phyloP scores from a whole-genome alignment of 2,797 vertebrate genomes.

The Rhinatrema bivittatum region DNA sequence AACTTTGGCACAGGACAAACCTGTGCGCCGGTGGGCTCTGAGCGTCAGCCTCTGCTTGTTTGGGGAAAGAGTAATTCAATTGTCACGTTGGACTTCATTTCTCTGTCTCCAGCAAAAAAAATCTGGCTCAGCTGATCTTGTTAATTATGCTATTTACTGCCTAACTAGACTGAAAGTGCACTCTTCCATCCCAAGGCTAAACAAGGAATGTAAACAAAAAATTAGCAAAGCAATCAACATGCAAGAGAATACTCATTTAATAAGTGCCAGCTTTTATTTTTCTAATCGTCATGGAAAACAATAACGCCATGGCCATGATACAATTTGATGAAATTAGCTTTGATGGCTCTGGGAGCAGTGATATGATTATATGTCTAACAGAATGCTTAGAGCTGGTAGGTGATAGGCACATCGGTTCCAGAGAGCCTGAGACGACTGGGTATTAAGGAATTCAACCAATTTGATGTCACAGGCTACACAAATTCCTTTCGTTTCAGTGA shows the following conservation, averaged over 20 bases:
- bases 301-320: conserved; percentile 27
- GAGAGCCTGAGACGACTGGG: conserved; percentile 14
- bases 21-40: too few relatives aligned
- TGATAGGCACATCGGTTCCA: conserved; percentile 15
- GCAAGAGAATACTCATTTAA: conserved; percentile 34
- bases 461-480: too few relatives aligned
- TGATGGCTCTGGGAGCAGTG: conserved; percentile 32
- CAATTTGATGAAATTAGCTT: conserved; percentile 42
- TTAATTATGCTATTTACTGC: conserved; percentile 19
- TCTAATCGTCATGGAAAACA: conserved; percentile 44
- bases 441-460: conserved; percentile 20
- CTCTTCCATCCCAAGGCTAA: conserved; percentile 19
- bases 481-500: too few relatives aligned
- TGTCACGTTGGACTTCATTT: too few relatives aligned
- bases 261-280: conserved; percentile 49
- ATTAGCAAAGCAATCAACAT: conserved; percentile 37
- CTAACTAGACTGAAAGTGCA: conserved; percentile 15
- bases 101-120: too few relatives aligned
- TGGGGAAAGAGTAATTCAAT: too few relatives aligned
- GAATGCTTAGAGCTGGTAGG: conserved; percentile 25
- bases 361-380: conserved; percentile 32
- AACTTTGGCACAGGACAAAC: too few relatives aligned
- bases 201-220: conserved; percentile 26
- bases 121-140: conserved; percentile 25
- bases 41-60: too few relatives aligned